Evolutionary conservation across 2,888 invertebrate genomes (phyloP).

Genomic region (Meganola albula): DNA sequence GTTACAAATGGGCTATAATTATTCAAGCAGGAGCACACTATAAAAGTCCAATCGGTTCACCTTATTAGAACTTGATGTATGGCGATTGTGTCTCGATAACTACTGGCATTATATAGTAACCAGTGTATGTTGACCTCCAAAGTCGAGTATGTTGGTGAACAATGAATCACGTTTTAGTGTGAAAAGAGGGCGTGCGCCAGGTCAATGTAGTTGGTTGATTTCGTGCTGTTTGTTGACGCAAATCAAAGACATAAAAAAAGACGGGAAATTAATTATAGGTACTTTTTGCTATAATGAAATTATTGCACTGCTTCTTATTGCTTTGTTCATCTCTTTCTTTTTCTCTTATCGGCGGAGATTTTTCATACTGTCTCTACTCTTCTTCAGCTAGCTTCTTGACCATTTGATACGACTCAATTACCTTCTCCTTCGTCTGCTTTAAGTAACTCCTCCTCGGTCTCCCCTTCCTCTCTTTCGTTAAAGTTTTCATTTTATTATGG

Average conservation of each 20-base stretch:
- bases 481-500: too few species aligned
- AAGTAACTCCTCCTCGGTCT: too few species aligned
- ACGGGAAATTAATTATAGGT: too few species aligned
- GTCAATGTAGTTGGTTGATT: conserved; percentile 18
- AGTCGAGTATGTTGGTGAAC: background rate
- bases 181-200: conserved; percentile 11
- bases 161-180: conserved; percentile 9
- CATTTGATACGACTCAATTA: too few species aligned
- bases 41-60: conserved; percentile 25
- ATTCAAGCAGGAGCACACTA: conserved; percentile 15
- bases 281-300: conserved; percentile 8
- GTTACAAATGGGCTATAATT: conserved; percentile 21
- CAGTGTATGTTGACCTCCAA: conserved; percentile 13
- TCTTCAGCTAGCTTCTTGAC: too few species aligned
- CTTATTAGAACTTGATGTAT: conserved; percentile 28
- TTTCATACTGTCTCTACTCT: too few species aligned
- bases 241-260: conserved; percentile 21
- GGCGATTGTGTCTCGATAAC: conserved; percentile 22
- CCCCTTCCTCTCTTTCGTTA: too few species aligned
- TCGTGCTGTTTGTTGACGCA: conserved; percentile 18
- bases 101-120: conserved; percentile 16
- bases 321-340: too few species aligned
- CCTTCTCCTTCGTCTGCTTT: too few species aligned
- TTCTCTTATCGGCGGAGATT: too few species aligned
- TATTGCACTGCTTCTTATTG: too few species aligned